Base-by-base conservation (phyloP, 2,797 vertebrate species). In the Lycodopsis pacificus region DNA sequence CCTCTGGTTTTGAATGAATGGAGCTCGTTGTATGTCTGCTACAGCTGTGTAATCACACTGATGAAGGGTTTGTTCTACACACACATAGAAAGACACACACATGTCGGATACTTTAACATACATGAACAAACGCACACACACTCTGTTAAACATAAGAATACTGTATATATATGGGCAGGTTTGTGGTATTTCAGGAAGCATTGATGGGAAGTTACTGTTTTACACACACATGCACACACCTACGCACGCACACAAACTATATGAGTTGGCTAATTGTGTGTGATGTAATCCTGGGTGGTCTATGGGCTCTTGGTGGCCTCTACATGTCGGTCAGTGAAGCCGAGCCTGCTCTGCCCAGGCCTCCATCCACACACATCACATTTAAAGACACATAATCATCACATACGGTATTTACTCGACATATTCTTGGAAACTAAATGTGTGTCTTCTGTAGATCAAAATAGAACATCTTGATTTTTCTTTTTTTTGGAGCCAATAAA, bases 11-110 rank as follows among this genome's bases (percentile, higher is more conserved):
- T 51, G 66, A 65, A 91, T 94, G 92, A 94, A 94, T 93, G 83
- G 91, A 84, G 82, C 65, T 83, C 77, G 85, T 93, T 94, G 93
- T 94, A 75, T 83, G 84, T 85, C 76, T 80, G 64, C 80, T 86
- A 72, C 93, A 93, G 91, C 92, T 93, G 92, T 93, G 87, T 91
- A 93, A 93, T 92, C 92, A 91, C 80, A 77, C 82, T 89, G 89
- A 90, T 89, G 87, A 89, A 68, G 77, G 88, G 85, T 75, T 91
- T 86, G 85, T 90, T 83, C 85, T 83, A 82, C 46, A 65, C 83
- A 74, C 67, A 81, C 44, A 74, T 51, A 73, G 7, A 54, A 0
- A 80, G 6, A 57, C 30, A 38, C 49, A 73, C 30, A 72, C 72
- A 73, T 70, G 71, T 12, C 40, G 40, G 61, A 68, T 59, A 73